Base-by-base conservation (phyloP, 2,888 invertebrate species). In the Catocala nupta region DNA sequence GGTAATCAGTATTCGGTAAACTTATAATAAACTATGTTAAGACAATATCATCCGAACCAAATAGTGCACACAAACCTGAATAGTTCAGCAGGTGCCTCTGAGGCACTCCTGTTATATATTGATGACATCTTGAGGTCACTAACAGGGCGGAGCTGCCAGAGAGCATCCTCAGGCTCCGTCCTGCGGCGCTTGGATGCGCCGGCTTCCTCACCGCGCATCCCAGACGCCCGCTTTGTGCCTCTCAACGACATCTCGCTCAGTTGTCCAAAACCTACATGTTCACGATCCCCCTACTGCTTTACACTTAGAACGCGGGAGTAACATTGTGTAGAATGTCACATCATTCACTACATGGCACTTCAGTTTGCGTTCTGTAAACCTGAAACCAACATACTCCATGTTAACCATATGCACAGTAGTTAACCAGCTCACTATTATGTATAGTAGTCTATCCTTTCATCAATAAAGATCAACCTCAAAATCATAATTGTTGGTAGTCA, bases 121-220 rank as follows among this genome's bases (percentile, higher is more conserved):
- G 97, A 97, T 81, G 97, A 96, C 95, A 97, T 96, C 95, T 98
- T 98, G 90, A 98, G 96, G 94, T 98, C 98, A 88, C 96, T 96
- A 84, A 96, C 96, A 81, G 97, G 96, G 82, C 97, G 96, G 82
- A 97, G 96, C 88, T 97, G 97, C 98, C 98, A 98, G 73, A 92
- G 91, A 63, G 90, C 89, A 76, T 94, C 94, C 75, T 94, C 93
- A 59, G 90, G 89, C 82, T 93, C 93, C 68, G 89, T 82, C 82
- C 90, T 85, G 76, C 94, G 93, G 78, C 94, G 90, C 79, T 92
- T 93, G 77, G 92, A 93, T 73, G 89, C 80, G 81, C 92, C 87
- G 68, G 90, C 85, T 80, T 92, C 92, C 55, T 92, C 92, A 74
- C 89, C 88, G 70, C 92, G 91, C 89, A 88, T 82, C 82, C 89